These are phyloP conservation scores for Agonopterix arenella DNA, from an alignment of 2,888 invertebrate genomes.

Conservation along the genomic window DNA sequence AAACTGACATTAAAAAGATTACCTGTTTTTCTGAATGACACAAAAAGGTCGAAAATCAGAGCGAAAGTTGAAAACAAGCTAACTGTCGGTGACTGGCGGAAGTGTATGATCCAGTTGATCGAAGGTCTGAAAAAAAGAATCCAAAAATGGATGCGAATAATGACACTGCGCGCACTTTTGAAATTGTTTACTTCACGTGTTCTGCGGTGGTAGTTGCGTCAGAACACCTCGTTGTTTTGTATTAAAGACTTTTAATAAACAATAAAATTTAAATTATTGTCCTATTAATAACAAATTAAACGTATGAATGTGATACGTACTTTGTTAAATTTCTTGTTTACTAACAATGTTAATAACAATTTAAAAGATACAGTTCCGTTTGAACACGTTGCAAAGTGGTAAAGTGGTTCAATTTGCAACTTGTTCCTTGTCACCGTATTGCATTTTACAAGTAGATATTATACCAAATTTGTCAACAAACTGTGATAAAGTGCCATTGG, in stretches of 20 bases:
- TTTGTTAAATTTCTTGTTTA: no score
- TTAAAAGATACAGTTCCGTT: no score
- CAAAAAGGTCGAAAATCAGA: constrained; percentile 60
- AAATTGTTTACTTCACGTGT: no score
- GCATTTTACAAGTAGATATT: no score
- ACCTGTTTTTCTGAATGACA: constrained; percentile 9
- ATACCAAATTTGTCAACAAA: no score
- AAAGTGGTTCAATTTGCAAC: no score
- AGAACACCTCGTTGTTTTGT: background rate
- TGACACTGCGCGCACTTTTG: background rate
- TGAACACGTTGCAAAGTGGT: no score
- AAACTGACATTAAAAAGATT: constrained; percentile 4
- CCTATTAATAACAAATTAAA: background rate
- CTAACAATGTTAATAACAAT: no score
- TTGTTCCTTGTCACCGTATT: no score
- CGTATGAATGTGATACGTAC: background rate
- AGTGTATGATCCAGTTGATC: constrained; percentile 36
- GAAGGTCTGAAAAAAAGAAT: constrained; percentile 50
- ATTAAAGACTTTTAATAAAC: background rate
- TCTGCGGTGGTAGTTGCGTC: background rate
- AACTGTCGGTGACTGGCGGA: constrained; percentile 53
- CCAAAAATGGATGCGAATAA: constrained; percentile 61
- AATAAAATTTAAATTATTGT: background rate
- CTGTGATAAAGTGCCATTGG: no score
- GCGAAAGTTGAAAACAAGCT: constrained; percentile 46